Percentiles rank a stretch among this genome's conserved stretches.
phyloP scores from a whole-genome alignment of 92 coral and sea anemone genomes.

The Nematostella vectensis region DNA sequence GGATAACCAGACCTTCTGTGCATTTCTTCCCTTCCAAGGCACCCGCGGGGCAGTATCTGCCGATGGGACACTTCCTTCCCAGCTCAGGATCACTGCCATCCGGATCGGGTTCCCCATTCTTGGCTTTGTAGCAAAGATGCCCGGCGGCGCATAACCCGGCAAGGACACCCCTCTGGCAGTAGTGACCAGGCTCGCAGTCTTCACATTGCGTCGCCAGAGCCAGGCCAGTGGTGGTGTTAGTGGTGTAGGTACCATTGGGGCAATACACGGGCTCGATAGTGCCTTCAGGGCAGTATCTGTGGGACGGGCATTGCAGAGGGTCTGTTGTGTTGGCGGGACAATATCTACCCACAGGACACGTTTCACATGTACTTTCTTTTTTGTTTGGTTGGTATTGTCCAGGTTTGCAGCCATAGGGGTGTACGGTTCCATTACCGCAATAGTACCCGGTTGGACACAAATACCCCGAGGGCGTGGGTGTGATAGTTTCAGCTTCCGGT shows the following conservation, averaged over 20 bases:
- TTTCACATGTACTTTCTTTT: constrained; percentile 41
- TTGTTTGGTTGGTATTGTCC: constrained; percentile 76
- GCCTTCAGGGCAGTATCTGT: constrained; percentile 62
- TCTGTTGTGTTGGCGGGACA: constrained; percentile 77
- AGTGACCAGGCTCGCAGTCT: constrained; percentile 73
- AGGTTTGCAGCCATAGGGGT: constrained; percentile 78
- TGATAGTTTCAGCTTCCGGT: constrained; percentile 52
- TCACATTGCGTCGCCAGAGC: constrained; percentile 50
- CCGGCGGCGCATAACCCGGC: constrained; percentile 74
- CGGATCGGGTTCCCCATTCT: constrained; percentile 74
- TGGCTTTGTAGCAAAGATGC: constrained; percentile 66
- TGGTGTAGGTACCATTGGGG: constrained; percentile 87
- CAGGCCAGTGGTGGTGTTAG: constrained; percentile 41
- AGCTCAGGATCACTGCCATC: constrained; percentile 63
- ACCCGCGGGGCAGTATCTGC: constrained; percentile 83
- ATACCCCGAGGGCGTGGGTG: constrained; percentile 58
- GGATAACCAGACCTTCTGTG: constrained; percentile 64
- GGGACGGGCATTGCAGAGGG: constrained; percentile 74
- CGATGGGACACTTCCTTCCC: constrained; percentile 70
- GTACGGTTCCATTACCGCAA: constrained; percentile 75
- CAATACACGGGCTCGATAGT: constrained; percentile 71
- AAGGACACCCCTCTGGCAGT: constrained; percentile 78
- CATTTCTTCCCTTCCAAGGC: constrained; percentile 47
- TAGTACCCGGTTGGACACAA: constrained; percentile 72
- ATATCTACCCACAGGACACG: constrained; percentile 74